Percentiles rank a stretch among this genome's conserved stretches.
phyloP scores from a whole-genome alignment of 2,113 vertebrate species.

The Gnathonemus longibarbis region DNA sequence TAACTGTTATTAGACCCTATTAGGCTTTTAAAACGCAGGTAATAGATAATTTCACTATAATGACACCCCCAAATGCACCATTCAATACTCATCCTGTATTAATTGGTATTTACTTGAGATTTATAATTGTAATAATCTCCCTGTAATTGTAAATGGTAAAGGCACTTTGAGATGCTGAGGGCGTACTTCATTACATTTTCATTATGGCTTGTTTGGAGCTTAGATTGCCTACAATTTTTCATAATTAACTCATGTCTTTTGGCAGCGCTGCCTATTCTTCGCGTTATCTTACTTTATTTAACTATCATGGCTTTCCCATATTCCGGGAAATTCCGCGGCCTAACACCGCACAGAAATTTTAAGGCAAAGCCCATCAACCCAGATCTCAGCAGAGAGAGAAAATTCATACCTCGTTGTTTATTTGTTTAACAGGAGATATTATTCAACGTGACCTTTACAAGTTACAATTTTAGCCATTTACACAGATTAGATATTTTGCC shows the following conservation, averaged over 20 bases:
- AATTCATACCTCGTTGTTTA: neutral
- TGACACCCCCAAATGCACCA: conserved; percentile 36
- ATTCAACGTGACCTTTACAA: neutral
- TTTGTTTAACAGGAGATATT: neutral
- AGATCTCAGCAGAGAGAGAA: neutral
- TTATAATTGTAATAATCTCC: conserved; percentile 49
- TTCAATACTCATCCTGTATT: conserved; percentile 48
- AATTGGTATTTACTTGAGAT: conserved; percentile 51
- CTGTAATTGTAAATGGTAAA: conserved; percentile 31
- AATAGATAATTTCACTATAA: conserved; percentile 48
- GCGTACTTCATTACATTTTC: conserved; percentile 44
- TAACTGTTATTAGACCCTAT: conserved; percentile 47
- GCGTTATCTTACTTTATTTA: neutral
- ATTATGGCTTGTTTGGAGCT: conserved; percentile 43
- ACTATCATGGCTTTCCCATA: neutral
- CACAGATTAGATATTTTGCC: neutral
- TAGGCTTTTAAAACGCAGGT: conserved; percentile 44
- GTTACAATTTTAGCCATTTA: neutral
- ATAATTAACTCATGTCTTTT: conserved; percentile 15
- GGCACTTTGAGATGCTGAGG: conserved; percentile 22
- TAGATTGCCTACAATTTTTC: conserved; percentile 21
- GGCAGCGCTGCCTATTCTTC: neutral
- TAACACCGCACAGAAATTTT: neutral
- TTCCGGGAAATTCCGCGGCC: neutral
- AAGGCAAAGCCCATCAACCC: neutral